Conservation (phyloP, 1,140 invertebrate species). For the Rhyacophila brunnea region DNA sequence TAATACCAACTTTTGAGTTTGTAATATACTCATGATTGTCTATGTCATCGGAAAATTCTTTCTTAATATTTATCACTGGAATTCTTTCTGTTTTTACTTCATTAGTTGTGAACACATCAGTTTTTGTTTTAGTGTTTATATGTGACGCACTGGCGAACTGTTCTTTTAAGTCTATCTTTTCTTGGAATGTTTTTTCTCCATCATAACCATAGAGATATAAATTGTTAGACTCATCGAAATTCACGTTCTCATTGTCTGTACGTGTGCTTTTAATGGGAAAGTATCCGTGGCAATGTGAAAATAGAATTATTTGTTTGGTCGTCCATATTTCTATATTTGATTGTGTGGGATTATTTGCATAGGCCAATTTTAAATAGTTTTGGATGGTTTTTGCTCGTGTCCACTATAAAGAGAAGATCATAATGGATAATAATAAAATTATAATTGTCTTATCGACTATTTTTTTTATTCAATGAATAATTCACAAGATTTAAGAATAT, state of each 20-base stretch:
- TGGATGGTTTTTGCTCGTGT: conserved; percentile 51
- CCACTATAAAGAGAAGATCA: conserved; percentile 46
- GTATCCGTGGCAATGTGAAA: conserved; percentile 45
- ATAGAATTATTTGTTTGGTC: conserved; percentile 49
- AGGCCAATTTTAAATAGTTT: conserved; percentile 37
- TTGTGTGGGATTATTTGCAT: conserved; percentile 27
- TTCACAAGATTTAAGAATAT: too few relatives aligned
- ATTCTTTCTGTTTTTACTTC: too few relatives aligned
- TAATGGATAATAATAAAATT: too few relatives aligned
- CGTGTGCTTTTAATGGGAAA: conserved; percentile 32
- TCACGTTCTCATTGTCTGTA: not conserved
- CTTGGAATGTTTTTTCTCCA: conserved; percentile 5
- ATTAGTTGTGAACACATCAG: not conserved
- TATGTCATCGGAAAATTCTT: conserved; percentile 2
- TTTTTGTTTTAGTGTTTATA: conserved; percentile 25
- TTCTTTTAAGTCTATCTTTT: conserved; percentile 19
- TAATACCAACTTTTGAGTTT: conserved; percentile 43
- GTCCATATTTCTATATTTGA: conserved; percentile 40
- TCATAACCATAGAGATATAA: not conserved
- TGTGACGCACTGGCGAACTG: conserved; percentile 14
- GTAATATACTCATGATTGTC: not conserved
- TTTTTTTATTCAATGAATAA: too few relatives aligned
- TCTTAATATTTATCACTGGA: not conserved
- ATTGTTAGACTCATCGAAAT: not conserved
- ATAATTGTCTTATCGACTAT: too few relatives aligned